These are phyloP conservation scores for Barbus barbus DNA, from an alignment of 2,113 vertebrate species.

Conservation along the genomic window DNA sequence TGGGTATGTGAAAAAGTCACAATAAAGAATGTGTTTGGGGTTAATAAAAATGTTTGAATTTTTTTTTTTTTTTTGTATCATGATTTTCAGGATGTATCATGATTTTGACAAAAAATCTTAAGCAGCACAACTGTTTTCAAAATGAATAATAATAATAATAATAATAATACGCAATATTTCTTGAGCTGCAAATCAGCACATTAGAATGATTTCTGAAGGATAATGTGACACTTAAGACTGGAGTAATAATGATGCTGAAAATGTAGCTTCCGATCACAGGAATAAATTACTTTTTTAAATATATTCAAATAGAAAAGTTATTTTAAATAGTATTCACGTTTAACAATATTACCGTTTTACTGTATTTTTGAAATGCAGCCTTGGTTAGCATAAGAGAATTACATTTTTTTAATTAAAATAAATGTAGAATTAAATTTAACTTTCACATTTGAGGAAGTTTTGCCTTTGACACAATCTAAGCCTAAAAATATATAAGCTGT, in stretches of 20 bases:
- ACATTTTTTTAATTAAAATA: too few species aligned
- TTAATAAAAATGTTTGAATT: too few species aligned
- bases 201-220: not conserved
- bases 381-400: not conserved
- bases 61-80: too few species aligned
- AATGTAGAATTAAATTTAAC: too few species aligned
- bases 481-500: not conserved
- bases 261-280: not conserved
- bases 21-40: not conserved
- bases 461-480: not conserved
- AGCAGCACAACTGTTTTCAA: not conserved
- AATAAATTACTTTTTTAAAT: not conserved
- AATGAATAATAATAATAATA: not conserved
- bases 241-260: constrained; percentile 8
- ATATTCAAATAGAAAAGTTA: too few species aligned
- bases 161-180: not conserved
- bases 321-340: not conserved
- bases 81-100: too few species aligned
- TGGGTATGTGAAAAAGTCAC: not conserved
- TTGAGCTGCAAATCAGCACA: too few species aligned
- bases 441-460: not conserved
- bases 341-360: not conserved
- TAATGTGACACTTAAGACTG: not conserved
- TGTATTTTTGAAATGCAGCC: not conserved
- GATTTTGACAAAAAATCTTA: not conserved